Percentiles rank a stretch among this genome's conserved stretches.
phyloP scores from a whole-genome alignment of 2,888 invertebrate genomes.

The Sminthurides aquaticus region DNA sequence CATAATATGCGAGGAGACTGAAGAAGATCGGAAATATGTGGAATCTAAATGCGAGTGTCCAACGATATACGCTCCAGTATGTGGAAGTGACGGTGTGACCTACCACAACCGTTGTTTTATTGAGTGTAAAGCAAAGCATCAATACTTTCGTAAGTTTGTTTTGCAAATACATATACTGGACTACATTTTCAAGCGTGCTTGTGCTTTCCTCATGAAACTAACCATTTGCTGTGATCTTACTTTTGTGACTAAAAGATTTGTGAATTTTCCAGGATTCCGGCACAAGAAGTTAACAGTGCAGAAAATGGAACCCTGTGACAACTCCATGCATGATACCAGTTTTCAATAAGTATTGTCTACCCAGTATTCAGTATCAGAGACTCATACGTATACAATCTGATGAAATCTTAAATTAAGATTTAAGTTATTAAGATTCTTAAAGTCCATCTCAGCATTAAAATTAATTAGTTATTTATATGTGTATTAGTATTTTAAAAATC shows the following conservation, averaged over 20 bases:
- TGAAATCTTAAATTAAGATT: no score
- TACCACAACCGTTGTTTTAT: slow-evolving; percentile 23
- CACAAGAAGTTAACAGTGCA: neutral
- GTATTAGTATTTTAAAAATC: no score
- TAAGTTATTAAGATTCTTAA: no score
- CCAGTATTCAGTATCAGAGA: no score
- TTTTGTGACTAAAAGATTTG: no score
- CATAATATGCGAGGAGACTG: slow-evolving; percentile 11
- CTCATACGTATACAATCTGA: no score
- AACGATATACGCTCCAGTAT: slow-evolving; percentile 21
- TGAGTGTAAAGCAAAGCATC: slow-evolving; percentile 8
- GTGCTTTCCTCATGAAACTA: no score
- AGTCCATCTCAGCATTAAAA: no score
- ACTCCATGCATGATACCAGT: neutral
- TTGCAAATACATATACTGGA: no score
- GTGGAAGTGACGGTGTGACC: slow-evolving; percentile 20
- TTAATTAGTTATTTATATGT: no score
- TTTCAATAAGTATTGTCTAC: no score
- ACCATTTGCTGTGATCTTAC: no score
- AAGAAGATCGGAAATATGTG: slow-evolving; percentile 10
- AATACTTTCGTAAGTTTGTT: neutral
- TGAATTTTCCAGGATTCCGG: neutral
- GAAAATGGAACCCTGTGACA: neutral
- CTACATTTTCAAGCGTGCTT: neutral
- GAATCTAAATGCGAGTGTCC: slow-evolving; percentile 13